A percentile compares a stretch with the other conserved stretches of the same genome.
Conservation (phyloP, 2,888 invertebrate genomes). For the Drosophila nr. medialis region DNA sequence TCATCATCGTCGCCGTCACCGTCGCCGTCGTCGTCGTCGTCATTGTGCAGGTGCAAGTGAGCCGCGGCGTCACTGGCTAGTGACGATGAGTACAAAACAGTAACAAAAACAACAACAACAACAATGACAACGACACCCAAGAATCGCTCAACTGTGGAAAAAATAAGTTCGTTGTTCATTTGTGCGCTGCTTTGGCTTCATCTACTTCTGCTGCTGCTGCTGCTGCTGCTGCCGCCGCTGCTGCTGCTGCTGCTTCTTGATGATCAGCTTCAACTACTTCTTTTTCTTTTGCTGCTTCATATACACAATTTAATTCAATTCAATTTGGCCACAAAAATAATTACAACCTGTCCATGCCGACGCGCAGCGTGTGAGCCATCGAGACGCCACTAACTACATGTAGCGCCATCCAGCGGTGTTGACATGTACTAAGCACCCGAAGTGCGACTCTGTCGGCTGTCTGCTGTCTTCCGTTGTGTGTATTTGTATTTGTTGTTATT, state of each 20-base stretch:
- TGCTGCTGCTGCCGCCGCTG: slow-evolving; percentile 31
- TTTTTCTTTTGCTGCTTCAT: slow-evolving; percentile 42
- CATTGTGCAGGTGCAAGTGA: slow-evolving; percentile 66
- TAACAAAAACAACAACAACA: slow-evolving; percentile 27
- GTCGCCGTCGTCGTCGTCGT: slow-evolving; percentile 42
- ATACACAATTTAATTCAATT: slow-evolving; percentile 76
- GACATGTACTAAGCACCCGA: slow-evolving; percentile 62
- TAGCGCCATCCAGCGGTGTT: slow-evolving; percentile 64
- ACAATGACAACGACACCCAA: slow-evolving; percentile 74
- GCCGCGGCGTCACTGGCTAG: slow-evolving; percentile 61
- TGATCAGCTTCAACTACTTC: slow-evolving; percentile 15
- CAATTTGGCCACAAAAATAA: slow-evolving; percentile 79
- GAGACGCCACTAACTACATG: slow-evolving; percentile 13
- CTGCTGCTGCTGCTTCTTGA: slow-evolving; percentile 56
- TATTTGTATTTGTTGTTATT: not conserved
- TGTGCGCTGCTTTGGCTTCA: slow-evolving; percentile 66
- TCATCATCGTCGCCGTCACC: slow-evolving; percentile 35
- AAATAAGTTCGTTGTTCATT: slow-evolving; percentile 75
- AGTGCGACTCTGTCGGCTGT: not conserved
- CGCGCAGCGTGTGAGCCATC: slow-evolving; percentile 73
- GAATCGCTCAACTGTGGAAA: slow-evolving; percentile 79
- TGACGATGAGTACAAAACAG: slow-evolving; percentile 60
- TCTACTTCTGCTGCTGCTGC: slow-evolving; percentile 25
- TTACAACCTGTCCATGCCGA: slow-evolving; percentile 76
- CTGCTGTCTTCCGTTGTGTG: no score